A percentile compares a stretch with the other conserved stretches of the same genome.
Conservation (phyloP, 2,888 invertebrate species). For the Oligia latruncula region DNA sequence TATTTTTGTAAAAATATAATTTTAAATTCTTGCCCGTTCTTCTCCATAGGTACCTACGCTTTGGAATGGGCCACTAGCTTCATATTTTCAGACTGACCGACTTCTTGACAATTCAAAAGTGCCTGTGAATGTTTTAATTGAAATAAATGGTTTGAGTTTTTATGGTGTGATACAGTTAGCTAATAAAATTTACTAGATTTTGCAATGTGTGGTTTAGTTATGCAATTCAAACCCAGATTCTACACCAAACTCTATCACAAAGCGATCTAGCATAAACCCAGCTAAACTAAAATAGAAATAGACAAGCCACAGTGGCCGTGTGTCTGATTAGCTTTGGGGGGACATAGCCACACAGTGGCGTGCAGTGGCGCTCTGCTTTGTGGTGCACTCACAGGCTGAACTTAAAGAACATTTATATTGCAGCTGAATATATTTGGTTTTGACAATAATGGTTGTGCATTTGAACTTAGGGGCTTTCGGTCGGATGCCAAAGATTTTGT, state of each 20-base stretch:
- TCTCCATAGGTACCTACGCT: no score
- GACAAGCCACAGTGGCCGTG: conserved; percentile 10
- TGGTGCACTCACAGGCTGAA: conserved; percentile 16
- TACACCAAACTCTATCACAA: background rate
- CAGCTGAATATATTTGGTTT: conserved; percentile 5
- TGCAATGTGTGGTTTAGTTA: background rate
- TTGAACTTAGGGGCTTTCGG: background rate
- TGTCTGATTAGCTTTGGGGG: conserved; percentile 42
- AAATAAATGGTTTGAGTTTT: no score
- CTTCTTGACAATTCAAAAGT: no score
- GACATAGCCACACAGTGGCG: conserved; percentile 12
- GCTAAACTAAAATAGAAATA: conserved; percentile 35
- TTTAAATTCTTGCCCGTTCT: no score
- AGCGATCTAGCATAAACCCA: background rate
- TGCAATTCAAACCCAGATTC: background rate
- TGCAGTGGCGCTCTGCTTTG: conserved; percentile 9
- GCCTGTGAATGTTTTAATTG: no score
- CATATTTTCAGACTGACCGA: no score
- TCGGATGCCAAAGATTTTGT: background rate
- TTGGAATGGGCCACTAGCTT: no score
- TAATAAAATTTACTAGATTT: background rate
- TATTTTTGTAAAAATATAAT: no score
- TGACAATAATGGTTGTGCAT: background rate
- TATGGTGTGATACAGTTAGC: background rate
- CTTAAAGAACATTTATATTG: conserved; percentile 13